phyloP scores from a whole-genome alignment of 2,797 vertebrate species.

The Coilia nasus region DNA sequence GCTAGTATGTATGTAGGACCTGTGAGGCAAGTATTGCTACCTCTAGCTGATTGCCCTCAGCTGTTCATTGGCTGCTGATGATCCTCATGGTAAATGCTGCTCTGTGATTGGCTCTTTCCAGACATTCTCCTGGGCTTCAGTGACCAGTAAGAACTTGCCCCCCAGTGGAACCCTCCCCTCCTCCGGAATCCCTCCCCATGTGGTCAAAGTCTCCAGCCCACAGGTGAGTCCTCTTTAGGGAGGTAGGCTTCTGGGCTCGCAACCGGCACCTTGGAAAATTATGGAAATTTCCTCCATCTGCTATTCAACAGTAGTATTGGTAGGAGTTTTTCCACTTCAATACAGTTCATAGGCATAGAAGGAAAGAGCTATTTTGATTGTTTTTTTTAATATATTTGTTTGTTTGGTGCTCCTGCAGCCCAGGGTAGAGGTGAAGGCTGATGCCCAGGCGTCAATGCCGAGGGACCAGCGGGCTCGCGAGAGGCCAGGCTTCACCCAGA shows the following conservation, averaged over 20 bases:
- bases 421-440: constrained; percentile 80
- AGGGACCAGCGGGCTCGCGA: constrained; percentile 80
- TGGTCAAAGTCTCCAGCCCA: constrained; percentile 86
- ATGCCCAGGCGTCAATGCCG: constrained; percentile 74
- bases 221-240: constrained; percentile 76
- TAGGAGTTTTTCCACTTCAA: too few species aligned
- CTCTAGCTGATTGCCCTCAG: background rate
- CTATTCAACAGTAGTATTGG: background rate
- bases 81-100: background rate
- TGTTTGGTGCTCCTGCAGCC: constrained; percentile 64
- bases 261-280: background rate
- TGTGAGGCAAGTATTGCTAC: background rate
- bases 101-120: constrained; percentile 50
- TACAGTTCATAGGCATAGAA: too few species aligned
- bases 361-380: too few species aligned
- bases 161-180: constrained; percentile 91
- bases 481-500: constrained; percentile 76
- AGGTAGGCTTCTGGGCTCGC: background rate
- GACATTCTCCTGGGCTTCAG: constrained; percentile 96
- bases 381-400: background rate
- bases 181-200: constrained; percentile 92
- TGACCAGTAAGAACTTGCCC: constrained; percentile 98
- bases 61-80: background rate
- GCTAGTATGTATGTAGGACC: background rate
- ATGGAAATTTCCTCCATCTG: background rate